Percentiles rank a stretch among this genome's conserved stretches.
Evolutionary conservation across 1,140 invertebrate genomes (phyloP).

Genomic region (Eupristina koningsbergeri): DNA sequence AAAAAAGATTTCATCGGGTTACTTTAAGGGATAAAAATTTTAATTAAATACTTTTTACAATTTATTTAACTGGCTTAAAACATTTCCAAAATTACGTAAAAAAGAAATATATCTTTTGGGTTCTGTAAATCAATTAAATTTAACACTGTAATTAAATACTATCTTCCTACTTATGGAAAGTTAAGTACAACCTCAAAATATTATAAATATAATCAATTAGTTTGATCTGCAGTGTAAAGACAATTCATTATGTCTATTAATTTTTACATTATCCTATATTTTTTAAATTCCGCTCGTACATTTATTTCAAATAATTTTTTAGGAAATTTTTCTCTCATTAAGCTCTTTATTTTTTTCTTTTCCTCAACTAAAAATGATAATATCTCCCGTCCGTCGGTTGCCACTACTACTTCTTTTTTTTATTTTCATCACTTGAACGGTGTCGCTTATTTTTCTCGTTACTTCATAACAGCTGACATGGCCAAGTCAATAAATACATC

Average conservation of each 20-base stretch:
- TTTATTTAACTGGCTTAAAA: neutral
- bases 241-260: conserved; percentile 15
- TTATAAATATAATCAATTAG: neutral
- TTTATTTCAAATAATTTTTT: conserved; percentile 10
- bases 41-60: neutral
- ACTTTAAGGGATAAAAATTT: neutral
- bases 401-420: conserved; percentile 24
- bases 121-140: neutral
- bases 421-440: conserved; percentile 25
- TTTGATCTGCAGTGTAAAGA: neutral
- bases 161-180: neutral
- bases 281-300: conserved; percentile 9
- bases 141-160: neutral
- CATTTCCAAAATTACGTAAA: neutral
- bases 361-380: conserved; percentile 24
- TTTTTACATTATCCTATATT: conserved; percentile 9
- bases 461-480: conserved; percentile 40
- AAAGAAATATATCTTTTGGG: neutral
- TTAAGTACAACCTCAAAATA: neutral
- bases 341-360: conserved; percentile 34
- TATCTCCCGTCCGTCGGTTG: neutral
- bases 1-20: too few relatives aligned
- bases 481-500: conserved; percentile 48
- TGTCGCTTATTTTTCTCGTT: conserved; percentile 51
- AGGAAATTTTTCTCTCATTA: conserved; percentile 48